Evolutionary conservation across 2,113 vertebrate species (phyloP).

Genomic region (Callorhinus ursinus): DNA sequence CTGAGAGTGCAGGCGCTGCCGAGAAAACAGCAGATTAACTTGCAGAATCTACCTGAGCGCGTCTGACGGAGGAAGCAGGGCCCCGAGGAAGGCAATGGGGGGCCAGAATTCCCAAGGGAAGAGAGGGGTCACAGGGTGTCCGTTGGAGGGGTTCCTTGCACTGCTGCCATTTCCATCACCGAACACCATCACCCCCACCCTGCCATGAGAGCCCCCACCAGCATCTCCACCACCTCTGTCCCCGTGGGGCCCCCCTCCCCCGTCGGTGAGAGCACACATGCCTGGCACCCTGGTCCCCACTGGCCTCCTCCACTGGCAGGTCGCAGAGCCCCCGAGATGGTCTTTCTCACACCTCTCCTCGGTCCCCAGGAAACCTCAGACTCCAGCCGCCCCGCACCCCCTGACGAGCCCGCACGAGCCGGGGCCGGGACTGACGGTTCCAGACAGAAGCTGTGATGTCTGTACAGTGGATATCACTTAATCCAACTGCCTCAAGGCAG

Average conservation of each 20-base stretch:
- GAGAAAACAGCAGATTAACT: not conserved
- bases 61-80: not conserved
- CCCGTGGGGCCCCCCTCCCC: not conserved
- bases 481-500: not conserved
- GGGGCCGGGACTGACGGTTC: not conserved
- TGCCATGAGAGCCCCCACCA: not conserved
- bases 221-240: not conserved
- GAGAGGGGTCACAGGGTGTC: not conserved
- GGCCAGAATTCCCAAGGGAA: not conserved
- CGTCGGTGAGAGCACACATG: not conserved
- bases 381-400: not conserved
- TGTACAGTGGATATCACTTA: not conserved
- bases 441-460: not conserved
- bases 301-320: not conserved
- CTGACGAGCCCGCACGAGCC: accelerated
- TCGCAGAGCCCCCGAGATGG: not conserved
- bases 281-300: not conserved
- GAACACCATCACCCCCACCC: not conserved
- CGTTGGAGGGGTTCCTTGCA: not conserved
- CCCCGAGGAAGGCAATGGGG: not conserved
- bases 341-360: not conserved
- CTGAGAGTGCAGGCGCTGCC: not conserved
- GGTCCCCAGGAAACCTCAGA: not conserved
- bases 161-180: not conserved
- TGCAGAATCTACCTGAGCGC: not conserved